These are phyloP conservation scores for Cheirogaleus major DNA, from an alignment of 2,797 vertebrate genomes.

Conservation along the genomic window DNA sequence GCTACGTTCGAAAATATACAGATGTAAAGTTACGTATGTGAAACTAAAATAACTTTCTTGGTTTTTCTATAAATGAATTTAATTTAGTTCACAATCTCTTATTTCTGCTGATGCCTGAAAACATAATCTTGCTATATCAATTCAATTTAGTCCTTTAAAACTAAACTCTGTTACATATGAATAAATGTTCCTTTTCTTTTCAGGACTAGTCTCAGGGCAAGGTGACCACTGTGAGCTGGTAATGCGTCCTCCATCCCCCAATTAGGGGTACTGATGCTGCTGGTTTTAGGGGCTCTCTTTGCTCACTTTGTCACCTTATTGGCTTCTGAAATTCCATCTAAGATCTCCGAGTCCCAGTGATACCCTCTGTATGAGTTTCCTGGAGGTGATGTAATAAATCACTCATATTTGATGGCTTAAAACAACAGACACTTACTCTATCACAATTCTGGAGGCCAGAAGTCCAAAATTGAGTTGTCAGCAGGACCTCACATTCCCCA, in stretches of 20 bases:
- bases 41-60: not conserved
- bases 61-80: not conserved
- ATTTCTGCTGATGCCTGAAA: not conserved
- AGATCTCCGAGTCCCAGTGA: not conserved
- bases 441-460: not conserved
- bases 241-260: not conserved
- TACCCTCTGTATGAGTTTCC: not conserved
- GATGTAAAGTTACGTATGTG: not conserved
- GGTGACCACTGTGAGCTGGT: not conserved
- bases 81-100: not conserved
- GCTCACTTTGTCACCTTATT: not conserved
- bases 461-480: not conserved
- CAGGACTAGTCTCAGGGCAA: not conserved
- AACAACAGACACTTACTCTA: not conserved
- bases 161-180: not conserved
- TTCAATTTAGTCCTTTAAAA: not conserved
- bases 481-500: rapidly evolving
- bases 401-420: not conserved
- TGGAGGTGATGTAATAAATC: not conserved
- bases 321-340: not conserved
- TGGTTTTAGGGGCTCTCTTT: not conserved
- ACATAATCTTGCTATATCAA: not conserved
- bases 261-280: rapidly evolving
- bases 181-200: not conserved
- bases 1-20: not conserved